Evolutionary conservation across 1,140 invertebrate genomes (phyloP).

Genomic region (Plectrocnemia conspersa): DNA sequence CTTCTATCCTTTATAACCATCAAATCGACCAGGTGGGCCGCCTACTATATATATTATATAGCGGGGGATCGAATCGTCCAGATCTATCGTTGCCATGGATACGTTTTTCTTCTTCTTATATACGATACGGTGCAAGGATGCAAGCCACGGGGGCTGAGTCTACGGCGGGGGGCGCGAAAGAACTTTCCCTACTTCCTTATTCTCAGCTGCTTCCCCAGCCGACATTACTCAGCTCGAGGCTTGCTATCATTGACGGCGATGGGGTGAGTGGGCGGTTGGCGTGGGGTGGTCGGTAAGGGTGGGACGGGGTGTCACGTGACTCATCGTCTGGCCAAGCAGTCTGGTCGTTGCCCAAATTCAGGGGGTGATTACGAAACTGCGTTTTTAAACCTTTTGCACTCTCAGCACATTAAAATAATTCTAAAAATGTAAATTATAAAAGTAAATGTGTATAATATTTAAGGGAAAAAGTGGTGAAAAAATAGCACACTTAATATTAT

Average conservation of each 20-base stretch:
- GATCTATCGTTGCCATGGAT: too few relatives aligned
- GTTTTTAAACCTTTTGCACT: too few relatives aligned
- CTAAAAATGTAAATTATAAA: too few relatives aligned
- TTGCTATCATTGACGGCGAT: constrained; percentile 10
- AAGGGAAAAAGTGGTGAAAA: too few relatives aligned
- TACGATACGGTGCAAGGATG: neutral
- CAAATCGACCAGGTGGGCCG: too few relatives aligned
- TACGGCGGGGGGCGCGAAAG: neutral
- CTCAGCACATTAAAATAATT: too few relatives aligned
- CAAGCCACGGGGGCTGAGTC: neutral
- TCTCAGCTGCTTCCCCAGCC: constrained; percentile 2
- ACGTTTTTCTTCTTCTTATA: too few relatives aligned
- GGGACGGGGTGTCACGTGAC: constrained; percentile 18
- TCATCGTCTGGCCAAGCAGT: constrained; percentile 30
- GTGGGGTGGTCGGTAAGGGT: neutral
- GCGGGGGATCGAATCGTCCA: too few relatives aligned
- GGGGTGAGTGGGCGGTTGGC: constrained; percentile 10
- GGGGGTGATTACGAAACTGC: constrained; percentile 3
- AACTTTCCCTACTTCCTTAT: constrained; percentile 4
- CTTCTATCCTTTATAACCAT: too few relatives aligned
- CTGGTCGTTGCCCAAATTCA: constrained; percentile 16
- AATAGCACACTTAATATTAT: too few relatives aligned
- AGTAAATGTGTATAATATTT: too few relatives aligned
- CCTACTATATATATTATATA: too few relatives aligned
- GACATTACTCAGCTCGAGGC: constrained; percentile 11